A percentile compares a stretch with the other conserved stretches of the same genome.
These are phyloP conservation scores for Epinotia brunnichana DNA, from an alignment of 2,888 invertebrate species.

Conservation along the genomic window DNA sequence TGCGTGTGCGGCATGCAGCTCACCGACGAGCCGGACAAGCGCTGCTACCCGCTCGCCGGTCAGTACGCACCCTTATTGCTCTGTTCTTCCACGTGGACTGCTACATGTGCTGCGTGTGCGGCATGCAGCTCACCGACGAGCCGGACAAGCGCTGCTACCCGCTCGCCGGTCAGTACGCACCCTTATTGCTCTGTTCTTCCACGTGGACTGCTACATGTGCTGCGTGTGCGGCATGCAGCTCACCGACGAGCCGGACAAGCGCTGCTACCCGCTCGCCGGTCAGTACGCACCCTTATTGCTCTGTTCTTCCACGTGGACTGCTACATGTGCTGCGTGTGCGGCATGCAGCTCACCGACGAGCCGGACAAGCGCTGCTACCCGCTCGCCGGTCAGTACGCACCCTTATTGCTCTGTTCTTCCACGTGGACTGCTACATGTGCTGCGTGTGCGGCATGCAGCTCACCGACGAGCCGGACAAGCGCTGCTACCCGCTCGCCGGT, in stretches of 20 bases:
- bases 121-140: conserved; percentile 98
- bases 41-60: conserved; percentile 95
- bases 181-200: conserved; percentile 88
- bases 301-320: conserved; percentile 99
- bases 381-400: conserved; percentile 80
- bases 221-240: conserved; percentile 99
- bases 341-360: conserved; percentile 98
- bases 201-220: conserved; percentile 99
- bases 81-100: conserved; percentile 99
- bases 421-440: conserved; percentile 99
- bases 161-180: conserved; percentile 80
- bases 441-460: conserved; percentile 99
- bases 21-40: conserved; percentile 98
- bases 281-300: conserved; percentile 42
- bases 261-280: conserved; percentile 95
- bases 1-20: conserved; percentile 99
- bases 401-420: conserved; percentile 88
- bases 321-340: conserved; percentile 99
- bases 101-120: conserved; percentile 99
- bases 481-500: conserved; percentile 95
- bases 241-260: conserved; percentile 98
- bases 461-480: conserved; percentile 98
- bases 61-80: conserved; percentile 42
- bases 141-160: conserved; percentile 99
- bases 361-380: conserved; percentile 99